A percentile compares a stretch with the other conserved stretches of the same genome.
These are phyloP conservation scores for Ricordea florida DNA, from an alignment of 92 coral and sea anemone species.

Conservation along the genomic window DNA sequence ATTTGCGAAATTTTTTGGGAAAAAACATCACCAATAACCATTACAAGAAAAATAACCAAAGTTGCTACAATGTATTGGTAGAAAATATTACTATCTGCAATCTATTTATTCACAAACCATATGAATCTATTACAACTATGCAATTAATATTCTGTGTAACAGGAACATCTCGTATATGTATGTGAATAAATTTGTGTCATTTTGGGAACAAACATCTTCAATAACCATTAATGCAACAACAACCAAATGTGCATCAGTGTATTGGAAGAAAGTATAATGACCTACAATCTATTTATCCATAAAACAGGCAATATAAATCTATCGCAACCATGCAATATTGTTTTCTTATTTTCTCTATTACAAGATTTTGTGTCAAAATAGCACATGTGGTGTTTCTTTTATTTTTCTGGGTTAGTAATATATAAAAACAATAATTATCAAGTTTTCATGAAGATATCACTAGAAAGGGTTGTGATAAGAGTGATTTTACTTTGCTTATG, in stretches of 20 bases:
- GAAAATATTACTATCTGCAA: not conserved
- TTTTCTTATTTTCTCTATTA: not conserved
- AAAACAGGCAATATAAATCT: not conserved
- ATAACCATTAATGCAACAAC: too few species aligned
- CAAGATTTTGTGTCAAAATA: not conserved
- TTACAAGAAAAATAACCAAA: slow-evolving; percentile 16
- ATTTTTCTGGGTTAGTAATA: not conserved
- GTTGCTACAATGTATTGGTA: not conserved
- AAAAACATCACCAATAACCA: slow-evolving; percentile 28
- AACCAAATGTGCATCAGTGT: too few species aligned
- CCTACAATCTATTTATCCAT: too few species aligned
- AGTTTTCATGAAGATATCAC: not conserved
- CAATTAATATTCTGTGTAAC: too few species aligned
- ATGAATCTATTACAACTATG: not conserved
- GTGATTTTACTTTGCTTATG: slow-evolving; percentile 1
- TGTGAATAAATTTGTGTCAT: too few species aligned
- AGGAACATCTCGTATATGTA: too few species aligned
- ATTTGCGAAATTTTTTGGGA: slow-evolving; percentile 26
- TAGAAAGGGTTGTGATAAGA: not conserved
- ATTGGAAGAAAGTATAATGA: too few species aligned
- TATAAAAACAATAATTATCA: not conserved
- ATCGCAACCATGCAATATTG: not conserved
- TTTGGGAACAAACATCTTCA: too few species aligned
- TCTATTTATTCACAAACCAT: too few species aligned
- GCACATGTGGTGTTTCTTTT: not conserved